Conservation (phyloP, 2,113 vertebrate genomes). For the Eretmochelys imbricata region DNA sequence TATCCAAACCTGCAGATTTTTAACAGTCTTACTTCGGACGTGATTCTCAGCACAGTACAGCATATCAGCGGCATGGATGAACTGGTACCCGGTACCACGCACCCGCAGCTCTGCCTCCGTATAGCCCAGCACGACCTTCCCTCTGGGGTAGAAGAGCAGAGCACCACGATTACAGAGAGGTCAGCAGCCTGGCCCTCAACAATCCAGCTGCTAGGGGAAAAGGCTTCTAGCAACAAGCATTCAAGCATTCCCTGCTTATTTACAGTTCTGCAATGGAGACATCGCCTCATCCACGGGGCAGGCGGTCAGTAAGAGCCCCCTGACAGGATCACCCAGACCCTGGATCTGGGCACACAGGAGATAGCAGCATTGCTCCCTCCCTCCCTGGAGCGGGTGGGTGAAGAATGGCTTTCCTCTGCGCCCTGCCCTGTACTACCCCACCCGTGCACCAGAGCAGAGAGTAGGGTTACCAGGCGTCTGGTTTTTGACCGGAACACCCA, state of each 20-base stretch:
- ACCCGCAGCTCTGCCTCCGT: constrained; percentile 20
- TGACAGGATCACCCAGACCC: no score
- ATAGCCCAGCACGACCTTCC: constrained; percentile 46
- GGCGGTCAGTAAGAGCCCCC: not conserved
- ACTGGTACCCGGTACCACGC: constrained; percentile 39
- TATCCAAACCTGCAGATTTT: not conserved
- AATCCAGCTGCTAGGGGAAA: not conserved
- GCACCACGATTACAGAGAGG: rapidly evolving
- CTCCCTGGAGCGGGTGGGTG: not conserved
- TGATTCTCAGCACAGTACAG: constrained; percentile 64
- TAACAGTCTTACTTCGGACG: constrained; percentile 32
- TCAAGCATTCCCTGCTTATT: not conserved
- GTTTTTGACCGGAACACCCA: no score
- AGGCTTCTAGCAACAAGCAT: not conserved
- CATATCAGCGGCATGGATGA: not conserved
- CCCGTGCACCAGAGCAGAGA: not conserved
- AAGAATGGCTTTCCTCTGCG: not conserved
- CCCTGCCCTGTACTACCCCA: not conserved
- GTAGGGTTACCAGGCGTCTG: not conserved
- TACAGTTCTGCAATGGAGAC: not conserved
- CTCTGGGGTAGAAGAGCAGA: not conserved
- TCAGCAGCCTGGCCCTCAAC: not conserved
- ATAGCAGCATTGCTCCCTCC: not conserved
- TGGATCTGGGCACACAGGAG: not conserved
- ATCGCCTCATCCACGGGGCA: not conserved